Conservation (phyloP, 1,140 invertebrate species). For the Brachionus plicatilis region DNA sequence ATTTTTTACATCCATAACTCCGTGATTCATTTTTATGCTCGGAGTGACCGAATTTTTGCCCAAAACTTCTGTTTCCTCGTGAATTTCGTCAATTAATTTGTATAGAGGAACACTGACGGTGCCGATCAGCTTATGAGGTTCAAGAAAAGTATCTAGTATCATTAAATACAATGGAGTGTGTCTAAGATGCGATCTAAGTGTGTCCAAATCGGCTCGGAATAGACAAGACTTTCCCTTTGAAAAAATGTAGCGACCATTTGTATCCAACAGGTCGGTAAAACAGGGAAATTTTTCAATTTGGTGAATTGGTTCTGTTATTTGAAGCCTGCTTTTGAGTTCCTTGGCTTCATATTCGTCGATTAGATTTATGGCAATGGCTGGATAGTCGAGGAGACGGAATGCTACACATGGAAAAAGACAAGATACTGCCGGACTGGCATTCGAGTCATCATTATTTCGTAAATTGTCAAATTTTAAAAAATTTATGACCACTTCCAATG, state of each 20-base stretch:
- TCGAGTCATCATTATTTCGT: not conserved
- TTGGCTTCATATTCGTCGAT: conserved; percentile 15
- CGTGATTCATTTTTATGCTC: not conserved
- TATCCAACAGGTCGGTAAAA: conserved; percentile 13
- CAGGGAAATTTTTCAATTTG: conserved; percentile 12
- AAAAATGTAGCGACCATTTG: conserved; percentile 18
- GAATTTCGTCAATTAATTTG: not conserved
- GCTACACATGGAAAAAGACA: conserved; percentile 15
- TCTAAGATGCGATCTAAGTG: not conserved
- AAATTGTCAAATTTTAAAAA: conserved; percentile 23
- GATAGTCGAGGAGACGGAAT: conserved; percentile 24
- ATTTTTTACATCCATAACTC: conserved; percentile 19
- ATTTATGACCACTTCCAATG: not conserved
- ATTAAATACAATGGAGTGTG: conserved; percentile 17
- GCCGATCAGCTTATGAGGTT: conserved; percentile 34
- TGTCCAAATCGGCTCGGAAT: conserved; percentile 9
- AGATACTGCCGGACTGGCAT: not conserved
- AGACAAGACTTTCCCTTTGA: conserved; percentile 8
- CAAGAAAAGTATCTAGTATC: conserved; percentile 28
- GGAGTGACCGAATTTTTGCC: not conserved
- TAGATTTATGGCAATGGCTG: conserved; percentile 17
- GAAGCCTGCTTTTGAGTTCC: not conserved
- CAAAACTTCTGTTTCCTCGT: not conserved
- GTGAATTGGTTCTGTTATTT: not conserved
- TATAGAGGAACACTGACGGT: not conserved